Evolutionary conservation across 2,888 invertebrate species (phyloP).

Genomic region (Chymomyza caudatula): DNA sequence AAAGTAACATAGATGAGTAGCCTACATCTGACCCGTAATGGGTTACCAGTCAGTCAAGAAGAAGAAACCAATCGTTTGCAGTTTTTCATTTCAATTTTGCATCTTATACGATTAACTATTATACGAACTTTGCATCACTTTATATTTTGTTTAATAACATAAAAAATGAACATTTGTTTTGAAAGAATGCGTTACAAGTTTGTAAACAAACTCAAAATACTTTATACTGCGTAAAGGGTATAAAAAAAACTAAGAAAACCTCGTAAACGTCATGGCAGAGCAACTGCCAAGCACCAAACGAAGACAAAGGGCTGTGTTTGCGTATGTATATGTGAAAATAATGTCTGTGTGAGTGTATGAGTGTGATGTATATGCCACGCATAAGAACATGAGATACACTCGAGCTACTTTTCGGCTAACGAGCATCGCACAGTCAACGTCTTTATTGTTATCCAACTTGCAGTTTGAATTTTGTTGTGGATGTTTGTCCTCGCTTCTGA

Average conservation of each 20-base stretch:
- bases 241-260: conserved; percentile 30
- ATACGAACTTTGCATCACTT: too few relatives aligned
- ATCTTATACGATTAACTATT: too few relatives aligned
- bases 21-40: too few relatives aligned
- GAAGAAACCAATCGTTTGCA: too few relatives aligned
- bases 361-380: neutral
- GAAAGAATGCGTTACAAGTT: too few relatives aligned
- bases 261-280: conserved; percentile 23
- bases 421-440: conserved; percentile 57
- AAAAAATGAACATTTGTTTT: too few relatives aligned
- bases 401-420: conserved; percentile 61
- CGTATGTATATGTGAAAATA: conserved; percentile 1
- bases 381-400: conserved; percentile 48
- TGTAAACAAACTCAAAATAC: too few relatives aligned
- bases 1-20: too few relatives aligned
- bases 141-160: too few relatives aligned
- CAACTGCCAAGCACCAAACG: neutral
- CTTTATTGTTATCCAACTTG: conserved; percentile 55
- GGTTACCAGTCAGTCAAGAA: too few relatives aligned
- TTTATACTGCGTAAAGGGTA: neutral
- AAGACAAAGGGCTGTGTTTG: conserved; percentile 1
- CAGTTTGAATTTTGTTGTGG: conserved; percentile 21
- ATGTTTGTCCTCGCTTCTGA: neutral
- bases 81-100: too few relatives aligned
- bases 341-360: neutral